A percentile compares a stretch with the other conserved stretches of the same genome.
phyloP scores from a whole-genome alignment of 1,140 invertebrate species.

The Drosophila nasuta region DNA sequence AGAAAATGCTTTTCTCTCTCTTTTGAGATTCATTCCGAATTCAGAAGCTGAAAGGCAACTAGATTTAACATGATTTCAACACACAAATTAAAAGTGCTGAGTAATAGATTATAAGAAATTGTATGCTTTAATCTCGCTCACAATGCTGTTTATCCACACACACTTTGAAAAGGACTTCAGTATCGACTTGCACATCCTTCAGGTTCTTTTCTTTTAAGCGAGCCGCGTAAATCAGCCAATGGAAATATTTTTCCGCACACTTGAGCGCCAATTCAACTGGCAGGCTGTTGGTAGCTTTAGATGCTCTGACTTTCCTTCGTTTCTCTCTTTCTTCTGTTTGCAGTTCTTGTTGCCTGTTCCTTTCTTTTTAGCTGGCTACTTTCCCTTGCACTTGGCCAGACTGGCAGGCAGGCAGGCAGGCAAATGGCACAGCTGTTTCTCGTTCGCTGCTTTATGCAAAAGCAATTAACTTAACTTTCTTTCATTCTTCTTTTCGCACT shows the following conservation, averaged over 20 bases:
- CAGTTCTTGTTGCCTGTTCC: conserved; percentile 1
- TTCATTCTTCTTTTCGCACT: conserved; percentile 9
- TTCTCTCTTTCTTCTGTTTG: conserved; percentile 19
- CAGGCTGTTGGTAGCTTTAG: conserved; percentile 41
- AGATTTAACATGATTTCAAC: background rate
- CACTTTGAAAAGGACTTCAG: conserved; percentile 27
- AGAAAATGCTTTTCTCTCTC: background rate
- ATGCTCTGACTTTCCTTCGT: conserved; percentile 9
- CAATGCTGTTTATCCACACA: background rate
- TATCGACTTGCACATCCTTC: conserved; percentile 2
- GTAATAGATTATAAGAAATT: conserved; percentile 1
- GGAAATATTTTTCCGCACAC: conserved; percentile 74
- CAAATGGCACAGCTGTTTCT: conserved; percentile 49
- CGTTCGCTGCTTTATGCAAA: conserved; percentile 63
- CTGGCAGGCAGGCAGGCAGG: background rate
- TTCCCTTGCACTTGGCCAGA: conserved; percentile 6
- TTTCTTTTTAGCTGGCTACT: conserved; percentile 19
- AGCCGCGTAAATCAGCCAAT: conserved; percentile 64
- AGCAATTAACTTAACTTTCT: conserved; percentile 76
- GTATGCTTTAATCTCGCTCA: conserved; percentile 12
- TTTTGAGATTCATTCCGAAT: background rate
- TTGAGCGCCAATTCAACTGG: conserved; percentile 72
- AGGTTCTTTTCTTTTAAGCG: conserved; percentile 16
- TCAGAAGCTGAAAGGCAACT: background rate
- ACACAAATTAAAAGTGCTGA: background rate